Base-by-base conservation (phyloP, 2,113 vertebrate species). In the Salvelinus fontinalis region DNA sequence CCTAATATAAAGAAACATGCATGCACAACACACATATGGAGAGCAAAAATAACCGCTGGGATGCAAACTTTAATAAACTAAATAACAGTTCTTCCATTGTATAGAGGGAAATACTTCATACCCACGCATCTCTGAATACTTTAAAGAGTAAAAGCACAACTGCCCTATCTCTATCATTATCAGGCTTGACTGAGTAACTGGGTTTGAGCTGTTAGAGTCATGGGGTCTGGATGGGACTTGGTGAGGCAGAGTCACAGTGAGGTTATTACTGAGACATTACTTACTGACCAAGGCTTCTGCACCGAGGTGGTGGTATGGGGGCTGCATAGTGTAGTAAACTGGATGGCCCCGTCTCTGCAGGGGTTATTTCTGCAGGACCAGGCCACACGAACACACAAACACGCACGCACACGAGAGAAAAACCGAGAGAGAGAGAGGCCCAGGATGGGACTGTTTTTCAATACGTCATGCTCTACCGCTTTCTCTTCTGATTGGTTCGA, bases 401-500 rank as follows among this genome's bases (percentile, higher is more conserved):
- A 9, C 39, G 44, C 12, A 16, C 70, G 72, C 79, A 77, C 73
- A 68, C 59, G 16, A 68, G 26, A 67, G 31, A 18, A 68, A 57
- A 76, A 79, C 1, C 5, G 5, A 34, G 31, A 34, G 31, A 34
- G 31, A 6, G 7, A 22, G 79, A 81, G 75, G 79, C 76, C 26
- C 24, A 75, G 77, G n/a, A 44, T 66, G 54, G 74, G 39, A 34
- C 74, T 59, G 66, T 65, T 57, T 82, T 76, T 29, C 27, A n/a
- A 70, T 77, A 65, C 80, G 77, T 64, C 76, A 69, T 70, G 69
- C 75, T 70, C 49, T 71, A 57, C 60, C 75, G 69, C 72, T 67
- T 81, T 70, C 85, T 65, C 72, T 84, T 74, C 79, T n/a, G 79
- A 67, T 75, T 74, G 81, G 81, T 39, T 39, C 75, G 3, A 76